Conservation (phyloP, 2,888 invertebrate species). For the Watsonalla cultraria region DNA sequence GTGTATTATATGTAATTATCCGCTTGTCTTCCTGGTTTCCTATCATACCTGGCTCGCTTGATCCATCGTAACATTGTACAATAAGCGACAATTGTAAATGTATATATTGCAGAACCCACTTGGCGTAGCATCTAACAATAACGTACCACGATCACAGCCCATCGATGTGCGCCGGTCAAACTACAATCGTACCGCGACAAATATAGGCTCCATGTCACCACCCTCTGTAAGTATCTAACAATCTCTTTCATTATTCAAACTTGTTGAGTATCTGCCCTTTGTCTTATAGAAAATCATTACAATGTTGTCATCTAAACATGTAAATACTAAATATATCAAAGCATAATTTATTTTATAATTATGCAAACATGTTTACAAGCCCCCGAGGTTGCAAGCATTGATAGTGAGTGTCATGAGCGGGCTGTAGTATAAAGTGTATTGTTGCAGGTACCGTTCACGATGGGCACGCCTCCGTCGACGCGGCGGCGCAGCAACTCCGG, state of each 20-base stretch:
- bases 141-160: conserved; percentile 89
- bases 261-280: neutral
- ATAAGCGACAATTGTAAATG: conserved; percentile 11
- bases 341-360: too few relatives aligned
- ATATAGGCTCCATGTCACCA: conserved; percentile 95
- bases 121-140: conserved; percentile 47
- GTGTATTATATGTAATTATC: neutral
- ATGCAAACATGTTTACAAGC: too few relatives aligned
- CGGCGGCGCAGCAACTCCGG: conserved; percentile 82
- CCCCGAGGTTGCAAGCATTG: too few relatives aligned
- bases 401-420: neutral
- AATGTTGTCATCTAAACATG: neutral
- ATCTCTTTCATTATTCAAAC: conserved; percentile 8
- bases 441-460: conserved; percentile 85
- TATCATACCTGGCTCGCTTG: conserved; percentile 1
- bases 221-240: conserved; percentile 82
- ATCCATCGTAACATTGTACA: conserved; percentile 2
- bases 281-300: neutral
- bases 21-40: conserved; percentile 13
- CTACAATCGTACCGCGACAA: conserved; percentile 82
- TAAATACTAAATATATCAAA: too few relatives aligned
- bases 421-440: neutral
- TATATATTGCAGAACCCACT: conserved; percentile 53
- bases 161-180: conserved; percentile 89
- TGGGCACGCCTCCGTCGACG: conserved; percentile 90